Evolutionary conservation across 2,888 invertebrate genomes (phyloP), one percentile per base, ranked within the genome.

Genomic region (Phlogophora meticulosa): DNA sequence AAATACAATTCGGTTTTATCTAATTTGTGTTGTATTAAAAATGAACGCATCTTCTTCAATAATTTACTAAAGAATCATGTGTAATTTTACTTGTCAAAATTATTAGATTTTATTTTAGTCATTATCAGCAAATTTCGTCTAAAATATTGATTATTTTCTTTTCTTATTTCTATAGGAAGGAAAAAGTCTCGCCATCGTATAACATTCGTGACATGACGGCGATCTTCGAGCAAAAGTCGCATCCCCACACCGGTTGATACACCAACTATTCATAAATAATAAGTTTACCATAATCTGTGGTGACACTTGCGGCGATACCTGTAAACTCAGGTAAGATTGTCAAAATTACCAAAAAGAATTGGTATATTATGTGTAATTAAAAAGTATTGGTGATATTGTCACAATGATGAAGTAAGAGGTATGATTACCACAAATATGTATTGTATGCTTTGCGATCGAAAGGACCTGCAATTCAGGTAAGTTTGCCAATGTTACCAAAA

Each of bases 161-260:
- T 9, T 60, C 7, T 9, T 77, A 77, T 78, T 70, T 52, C 93
- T 93, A 11, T 93, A 97, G 97, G 89, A 96, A 96, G 90, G 97
- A 97, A 79, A 97, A 97, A 88, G 94, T 96, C 69, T 97, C 97
- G 38, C 97, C 97, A 11, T 96, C 97, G 48, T 97, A 97, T 91
- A 97, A 97, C 88, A 98, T 98, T 83, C 97, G 97, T 83, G 98
- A 98, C 89, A 98, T 98, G 96, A 97, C 98, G 72, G 98, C 98
- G 75, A 96, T 98, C 89, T 98, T 98, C 88, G 98, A 98, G 92
- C 97, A 97, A 88, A 97, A 97, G 89, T 97, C 96, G 70, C 93
- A 94, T 68, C 85, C 86, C 4, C 87, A 87, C 79, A 86, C 84
- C 58, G 93, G 92, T 76, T 93, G 90, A 91, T 84, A 46, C 13